Evolutionary conservation across 2,797 vertebrate species (phyloP), one percentile per base, ranked within the genome.

Genomic region (Synanceia verrucosa): DNA sequence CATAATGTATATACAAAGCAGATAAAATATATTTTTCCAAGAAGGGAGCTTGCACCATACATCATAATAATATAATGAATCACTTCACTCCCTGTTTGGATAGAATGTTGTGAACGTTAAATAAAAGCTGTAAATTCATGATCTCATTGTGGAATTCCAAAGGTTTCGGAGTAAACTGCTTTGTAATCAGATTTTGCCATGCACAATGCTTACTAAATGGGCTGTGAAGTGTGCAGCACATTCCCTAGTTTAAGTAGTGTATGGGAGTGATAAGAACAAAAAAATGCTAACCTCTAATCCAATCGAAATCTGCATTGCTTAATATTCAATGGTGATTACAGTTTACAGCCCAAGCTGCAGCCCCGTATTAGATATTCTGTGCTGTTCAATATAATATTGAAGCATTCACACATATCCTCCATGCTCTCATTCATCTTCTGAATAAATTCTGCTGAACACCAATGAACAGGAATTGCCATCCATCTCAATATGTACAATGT

Each of bases 131-230:
- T 56, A 23, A 9, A 37, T 52, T 46, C 34, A 52, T 50, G 60
- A 74, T 50, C 65, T 73, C 59, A 59, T 41, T 67, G 51, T 73
- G 44, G 73, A 88, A 82, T 77, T 64, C 77, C 68, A 39, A 14
- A 24, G 26, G 18, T 70, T 78, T 26, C 18, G 39, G 37, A 63
- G 28, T 72, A 70, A 82, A 78, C 29, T 57, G 41, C 18, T 36
- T 64, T 28, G 24, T 76, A 83, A 91, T 91, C 90, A 89, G 90
- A 93, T 90, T 66, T 65, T 73, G 55, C 55, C 41, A 82, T 53
- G 80, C 83, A 88, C 65, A 51, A 50, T 78, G 81, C 85, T 86
- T 86, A 76, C 66, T 56, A 53, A 83, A 87, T 68, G 75, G 51
- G 34, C 60, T 78, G 85, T 61, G 77, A 83, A 47, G 73, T 85